phyloP scores from a whole-genome alignment of 1,140 invertebrate genomes.

The Brachionus asplanchnoidis region DNA sequence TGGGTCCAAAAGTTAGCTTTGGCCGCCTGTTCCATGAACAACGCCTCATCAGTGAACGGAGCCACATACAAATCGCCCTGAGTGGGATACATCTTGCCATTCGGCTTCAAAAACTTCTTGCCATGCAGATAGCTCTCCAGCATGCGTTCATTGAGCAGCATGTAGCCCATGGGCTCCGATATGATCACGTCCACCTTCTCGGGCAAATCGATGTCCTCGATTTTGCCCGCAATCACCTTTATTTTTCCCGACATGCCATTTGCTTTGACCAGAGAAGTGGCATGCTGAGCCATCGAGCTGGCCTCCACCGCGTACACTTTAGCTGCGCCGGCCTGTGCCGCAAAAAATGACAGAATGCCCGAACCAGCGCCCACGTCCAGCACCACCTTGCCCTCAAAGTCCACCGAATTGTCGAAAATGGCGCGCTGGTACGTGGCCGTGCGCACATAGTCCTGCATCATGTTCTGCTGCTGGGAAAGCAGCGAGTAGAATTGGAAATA shows the following conservation, averaged over 20 bases:
- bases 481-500: slow-evolving; percentile 96
- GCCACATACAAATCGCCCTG: slow-evolving; percentile 92
- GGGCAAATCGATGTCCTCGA: slow-evolving; percentile 92
- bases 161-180: slow-evolving; percentile 99
- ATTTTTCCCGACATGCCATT: slow-evolving; percentile 70
- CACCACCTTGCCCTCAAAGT: slow-evolving; percentile 74
- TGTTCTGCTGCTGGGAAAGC: slow-evolving; percentile 97
- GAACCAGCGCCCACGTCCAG: slow-evolving; percentile 81
- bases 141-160: slow-evolving; percentile 99
- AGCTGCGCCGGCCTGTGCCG: slow-evolving; percentile 88
- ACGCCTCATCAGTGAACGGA: slow-evolving; percentile 94
- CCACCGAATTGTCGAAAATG: slow-evolving; percentile 83
- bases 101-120: slow-evolving; percentile 90
- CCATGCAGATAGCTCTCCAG: slow-evolving; percentile 96
- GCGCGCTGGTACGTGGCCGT: slow-evolving; percentile 97
- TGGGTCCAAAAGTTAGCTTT: slow-evolving; percentile 99
- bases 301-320: slow-evolving; percentile 98
- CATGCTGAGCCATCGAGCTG: slow-evolving; percentile 94
- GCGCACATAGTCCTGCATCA: slow-evolving; percentile 96
- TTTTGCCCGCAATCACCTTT: slow-evolving; percentile 89
- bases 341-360: slow-evolving; percentile 96
- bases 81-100: slow-evolving; percentile 92
- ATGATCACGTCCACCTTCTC: slow-evolving; percentile 94
- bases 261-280: slow-evolving; percentile 78
- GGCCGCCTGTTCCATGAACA: slow-evolving; percentile 96